Conservation (phyloP, 2,797 vertebrate species). For the Lepidocolaptes lacrymiger region DNA sequence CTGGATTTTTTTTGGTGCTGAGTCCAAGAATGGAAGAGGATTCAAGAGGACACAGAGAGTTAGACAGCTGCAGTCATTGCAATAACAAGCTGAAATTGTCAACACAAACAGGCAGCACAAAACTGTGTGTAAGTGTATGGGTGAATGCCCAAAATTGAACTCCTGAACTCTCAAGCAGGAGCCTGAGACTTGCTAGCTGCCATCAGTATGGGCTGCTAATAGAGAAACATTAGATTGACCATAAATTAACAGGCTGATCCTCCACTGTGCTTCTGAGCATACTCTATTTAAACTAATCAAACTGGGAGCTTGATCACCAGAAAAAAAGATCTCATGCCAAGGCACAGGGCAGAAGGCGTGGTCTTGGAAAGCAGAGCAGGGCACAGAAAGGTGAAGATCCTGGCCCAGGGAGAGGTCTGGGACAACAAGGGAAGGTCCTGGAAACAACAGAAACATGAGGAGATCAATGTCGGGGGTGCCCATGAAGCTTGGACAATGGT, state of each 20-base stretch:
- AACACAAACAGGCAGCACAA: neutral
- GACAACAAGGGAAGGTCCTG: neutral
- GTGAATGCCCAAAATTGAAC: neutral
- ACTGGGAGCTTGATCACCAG: neutral
- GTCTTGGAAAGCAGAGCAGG: neutral
- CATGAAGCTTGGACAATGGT: neutral
- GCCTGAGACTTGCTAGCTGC: neutral
- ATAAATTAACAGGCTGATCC: neutral
- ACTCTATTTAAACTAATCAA: neutral
- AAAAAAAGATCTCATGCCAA: neutral
- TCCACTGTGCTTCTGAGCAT: neutral
- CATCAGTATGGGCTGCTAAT: neutral
- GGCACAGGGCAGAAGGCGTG: neutral
- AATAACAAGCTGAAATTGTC: neutral
- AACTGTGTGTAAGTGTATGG: neutral
- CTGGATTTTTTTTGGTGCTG: neutral
- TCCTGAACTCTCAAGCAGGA: neutral
- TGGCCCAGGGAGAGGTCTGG: neutral
- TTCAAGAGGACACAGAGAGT: neutral
- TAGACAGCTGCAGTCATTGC: neutral
- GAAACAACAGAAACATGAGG: rapidly evolving
- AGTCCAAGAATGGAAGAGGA: rapidly evolving
- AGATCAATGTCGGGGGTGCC: neutral
- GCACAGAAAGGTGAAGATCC: neutral
- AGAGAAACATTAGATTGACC: neutral